Conservation (phyloP, 64 coral and sea anemone species). For the Catalaphyllia jardinei region DNA sequence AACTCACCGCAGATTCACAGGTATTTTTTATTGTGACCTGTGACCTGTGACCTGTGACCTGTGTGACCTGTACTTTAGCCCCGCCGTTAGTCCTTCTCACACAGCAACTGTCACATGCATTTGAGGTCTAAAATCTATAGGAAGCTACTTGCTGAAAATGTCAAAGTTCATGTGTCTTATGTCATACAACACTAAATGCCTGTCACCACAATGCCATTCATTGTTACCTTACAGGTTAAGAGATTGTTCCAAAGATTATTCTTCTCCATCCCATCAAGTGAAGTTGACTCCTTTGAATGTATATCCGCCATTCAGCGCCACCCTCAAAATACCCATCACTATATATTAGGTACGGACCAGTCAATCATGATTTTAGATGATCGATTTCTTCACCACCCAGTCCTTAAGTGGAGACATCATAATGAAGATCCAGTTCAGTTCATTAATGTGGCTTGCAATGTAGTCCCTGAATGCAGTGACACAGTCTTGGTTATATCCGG, state of each 20-base stretch:
- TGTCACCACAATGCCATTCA: neutral
- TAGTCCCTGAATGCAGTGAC: slow-evolving; percentile 63
- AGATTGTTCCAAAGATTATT: slow-evolving; percentile 50
- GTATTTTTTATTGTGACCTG: too few species aligned
- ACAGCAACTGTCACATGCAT: too few species aligned
- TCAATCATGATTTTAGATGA: slow-evolving; percentile 86
- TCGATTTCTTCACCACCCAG: slow-evolving; percentile 83
- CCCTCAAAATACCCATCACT: slow-evolving; percentile 70
- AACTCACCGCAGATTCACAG: too few species aligned
- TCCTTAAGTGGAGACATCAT: slow-evolving; percentile 90
- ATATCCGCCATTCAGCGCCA: slow-evolving; percentile 84
- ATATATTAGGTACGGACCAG: slow-evolving; percentile 82
- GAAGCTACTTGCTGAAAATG: too few species aligned
- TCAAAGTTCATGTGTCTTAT: too few species aligned
- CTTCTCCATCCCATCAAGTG: slow-evolving; percentile 75
- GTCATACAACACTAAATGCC: too few species aligned
- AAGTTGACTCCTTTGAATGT: slow-evolving; percentile 68
- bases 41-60: too few species aligned
- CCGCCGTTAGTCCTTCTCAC: too few species aligned
- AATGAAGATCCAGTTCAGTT: slow-evolving; percentile 73
- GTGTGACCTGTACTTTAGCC: too few species aligned
- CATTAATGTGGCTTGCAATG: slow-evolving; percentile 46
- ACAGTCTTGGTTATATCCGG: slow-evolving; percentile 70
- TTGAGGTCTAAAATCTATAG: too few species aligned
- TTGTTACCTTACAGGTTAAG: neutral